A percentile compares a stretch with the other conserved stretches of the same genome.
phyloP scores from a whole-genome alignment of 2,888 invertebrate genomes.

The Melieria crassipennis region DNA sequence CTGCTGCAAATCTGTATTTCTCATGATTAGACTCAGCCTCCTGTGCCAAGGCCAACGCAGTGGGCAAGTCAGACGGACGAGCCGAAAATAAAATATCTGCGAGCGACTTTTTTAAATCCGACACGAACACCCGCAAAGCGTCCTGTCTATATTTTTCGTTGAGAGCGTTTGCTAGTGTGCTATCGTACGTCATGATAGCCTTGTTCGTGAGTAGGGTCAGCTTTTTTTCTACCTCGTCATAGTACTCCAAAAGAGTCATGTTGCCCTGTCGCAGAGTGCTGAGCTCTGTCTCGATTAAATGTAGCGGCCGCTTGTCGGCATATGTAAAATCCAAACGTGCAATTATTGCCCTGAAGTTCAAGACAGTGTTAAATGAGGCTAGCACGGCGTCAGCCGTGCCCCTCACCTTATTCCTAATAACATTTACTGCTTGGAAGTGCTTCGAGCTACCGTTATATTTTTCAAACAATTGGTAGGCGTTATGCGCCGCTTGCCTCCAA shows the following conservation, averaged over 20 bases:
- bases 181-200: slow-evolving; percentile 34
- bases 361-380: slow-evolving; percentile 27
- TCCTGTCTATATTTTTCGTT: slow-evolving; percentile 38
- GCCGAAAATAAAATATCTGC: slow-evolving; percentile 2
- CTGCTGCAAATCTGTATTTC: neutral
- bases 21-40: slow-evolving; percentile 21
- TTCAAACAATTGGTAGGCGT: slow-evolving; percentile 8
- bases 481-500: slow-evolving; percentile 33
- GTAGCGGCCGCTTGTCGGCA: slow-evolving; percentile 30
- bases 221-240: slow-evolving; percentile 33
- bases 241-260: slow-evolving; percentile 24
- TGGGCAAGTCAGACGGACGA: slow-evolving; percentile 21
- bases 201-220: slow-evolving; percentile 34
- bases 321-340: slow-evolving; percentile 35
- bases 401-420: slow-evolving; percentile 4
- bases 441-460: slow-evolving; percentile 6
- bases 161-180: slow-evolving; percentile 21
- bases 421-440: slow-evolving; percentile 11
- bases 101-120: neutral
- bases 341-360: slow-evolving; percentile 32
- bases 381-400: slow-evolving; percentile 6
- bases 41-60: slow-evolving; percentile 25
- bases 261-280: slow-evolving; percentile 28
- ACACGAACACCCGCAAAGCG: slow-evolving; percentile 35
- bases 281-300: slow-evolving; percentile 28